Conservation (phyloP, 2,888 invertebrate genomes). For the Bursaphelenchus okinawaensis region DNA sequence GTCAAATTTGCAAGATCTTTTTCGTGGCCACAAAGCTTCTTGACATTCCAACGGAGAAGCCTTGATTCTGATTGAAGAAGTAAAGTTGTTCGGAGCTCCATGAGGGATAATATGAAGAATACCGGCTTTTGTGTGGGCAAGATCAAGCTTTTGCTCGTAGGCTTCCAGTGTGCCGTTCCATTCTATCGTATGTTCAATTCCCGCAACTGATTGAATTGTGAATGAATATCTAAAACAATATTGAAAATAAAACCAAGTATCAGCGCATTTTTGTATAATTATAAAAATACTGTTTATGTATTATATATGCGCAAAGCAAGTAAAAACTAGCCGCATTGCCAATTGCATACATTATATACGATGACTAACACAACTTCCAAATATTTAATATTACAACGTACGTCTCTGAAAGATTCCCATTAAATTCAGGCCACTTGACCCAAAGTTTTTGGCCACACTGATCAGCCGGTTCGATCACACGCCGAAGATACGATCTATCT, state of each 20-base stretch:
- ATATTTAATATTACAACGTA: not conserved
- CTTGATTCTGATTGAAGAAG: not conserved
- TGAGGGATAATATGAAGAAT: not conserved
- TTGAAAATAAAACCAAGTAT: no score
- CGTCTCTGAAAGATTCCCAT: not conserved
- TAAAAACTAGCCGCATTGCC: no score
- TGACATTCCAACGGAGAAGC: not conserved
- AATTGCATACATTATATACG: no score
- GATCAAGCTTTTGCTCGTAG: not conserved
- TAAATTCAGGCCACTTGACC: not conserved
- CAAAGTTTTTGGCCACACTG: not conserved
- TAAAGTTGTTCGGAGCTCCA: not conserved
- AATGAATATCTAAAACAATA: not conserved
- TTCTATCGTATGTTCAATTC: not conserved
- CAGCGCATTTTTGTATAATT: no score
- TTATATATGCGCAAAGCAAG: no score
- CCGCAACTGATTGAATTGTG: not conserved
- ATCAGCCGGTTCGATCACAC: not conserved
- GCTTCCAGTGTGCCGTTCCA: not conserved
- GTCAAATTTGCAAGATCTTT: not conserved
- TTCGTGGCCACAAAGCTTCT: not conserved
- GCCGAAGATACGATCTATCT: not conserved
- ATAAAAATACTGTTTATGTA: no score
- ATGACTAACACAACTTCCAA: no score
- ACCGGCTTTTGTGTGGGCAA: not conserved